These are phyloP conservation scores for Drosophila ohnishii DNA, from an alignment of 1,140 invertebrate species.

Conservation along the genomic window DNA sequence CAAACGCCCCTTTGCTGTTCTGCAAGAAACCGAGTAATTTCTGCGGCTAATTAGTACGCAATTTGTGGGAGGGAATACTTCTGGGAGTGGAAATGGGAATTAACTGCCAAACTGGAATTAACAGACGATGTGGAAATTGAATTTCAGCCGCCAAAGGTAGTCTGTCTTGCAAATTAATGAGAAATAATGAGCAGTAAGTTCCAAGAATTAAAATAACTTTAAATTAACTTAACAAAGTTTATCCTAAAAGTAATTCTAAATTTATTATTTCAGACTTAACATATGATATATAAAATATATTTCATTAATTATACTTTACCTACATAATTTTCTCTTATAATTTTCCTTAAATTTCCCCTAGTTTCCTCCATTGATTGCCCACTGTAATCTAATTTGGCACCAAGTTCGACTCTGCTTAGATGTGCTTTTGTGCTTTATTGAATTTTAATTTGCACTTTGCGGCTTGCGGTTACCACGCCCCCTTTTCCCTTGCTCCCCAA, in stretches of 20 bases:
- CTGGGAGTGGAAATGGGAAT: conserved; percentile 8
- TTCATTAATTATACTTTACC: too few species aligned
- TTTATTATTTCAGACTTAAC: background rate
- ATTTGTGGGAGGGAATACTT: conserved; percentile 14
- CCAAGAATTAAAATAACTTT: background rate
- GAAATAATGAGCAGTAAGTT: background rate
- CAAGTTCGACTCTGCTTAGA: conserved; percentile 10
- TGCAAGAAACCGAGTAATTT: conserved; percentile 32
- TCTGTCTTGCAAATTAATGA: background rate
- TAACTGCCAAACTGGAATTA: conserved; percentile 27
- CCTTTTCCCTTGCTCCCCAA: conserved; percentile 21
- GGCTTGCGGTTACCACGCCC: conserved; percentile 44
- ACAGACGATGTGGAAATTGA: conserved; percentile 19
- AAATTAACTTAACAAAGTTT: background rate
- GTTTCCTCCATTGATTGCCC: background rate
- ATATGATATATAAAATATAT: too few species aligned
- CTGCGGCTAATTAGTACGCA: conserved; percentile 64
- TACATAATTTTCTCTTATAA: too few species aligned
- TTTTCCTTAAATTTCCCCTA: too few species aligned
- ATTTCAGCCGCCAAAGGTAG: conserved; percentile 24
- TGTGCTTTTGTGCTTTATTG: conserved; percentile 45
- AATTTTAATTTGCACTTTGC: conserved; percentile 69
- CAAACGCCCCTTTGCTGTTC: conserved; percentile 58
- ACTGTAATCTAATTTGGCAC: conserved; percentile 37
- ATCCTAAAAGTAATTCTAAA: background rate